Base-by-base conservation (phyloP, 2,888 invertebrate genomes). In the Drosophila percnosoma region DNA sequence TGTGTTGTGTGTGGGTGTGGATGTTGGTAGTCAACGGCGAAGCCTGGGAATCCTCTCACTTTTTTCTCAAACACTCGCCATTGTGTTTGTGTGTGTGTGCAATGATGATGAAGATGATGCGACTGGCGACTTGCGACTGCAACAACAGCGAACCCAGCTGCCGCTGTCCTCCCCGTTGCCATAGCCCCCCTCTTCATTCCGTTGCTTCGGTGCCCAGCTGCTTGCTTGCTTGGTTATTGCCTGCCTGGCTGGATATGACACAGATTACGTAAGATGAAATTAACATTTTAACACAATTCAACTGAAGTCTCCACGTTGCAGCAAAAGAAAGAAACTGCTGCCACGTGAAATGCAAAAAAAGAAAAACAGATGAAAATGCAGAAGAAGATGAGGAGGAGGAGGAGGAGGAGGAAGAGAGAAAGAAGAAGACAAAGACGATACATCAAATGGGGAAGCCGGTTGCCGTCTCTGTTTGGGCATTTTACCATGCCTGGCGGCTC, bases 41-140 rank as follows among this genome's bases (percentile, higher is more conserved):
- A 69, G 85, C 82, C 90, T 91, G 91, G 92, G 91, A 92, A 91
- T 91, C 92, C 92, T 91, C 91, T 91, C 92, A 91, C 91, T 92
- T 92, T 91, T 86, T 87, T 85, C 81, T 68, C 87, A 86, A 75
- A 67, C 78, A 75, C 73, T 68, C 62, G 65, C 75, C 71, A 83
- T 86, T 72, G 68, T 62, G 54, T 62, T 51, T 64, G 45, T 61
- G 45, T 61, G 57, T 65, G 68, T 58, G 38, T 65, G 67, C 57
- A 66, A 60, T 57, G 84, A 84, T 88, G 89, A 85, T 85, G 89
- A 83, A 89, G 84, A 79, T 80, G 82, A 78, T 78, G 82, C 64
- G 76, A 71, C 61, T 75, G 53, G 67, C 60, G 70, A 70, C 15
- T 36, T 48, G 68, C 59, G 72, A 72, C 52, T 52, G 64, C 54